phyloP scores from a whole-genome alignment of 2,797 vertebrate genomes.

The Pseudochromis fuscus region DNA sequence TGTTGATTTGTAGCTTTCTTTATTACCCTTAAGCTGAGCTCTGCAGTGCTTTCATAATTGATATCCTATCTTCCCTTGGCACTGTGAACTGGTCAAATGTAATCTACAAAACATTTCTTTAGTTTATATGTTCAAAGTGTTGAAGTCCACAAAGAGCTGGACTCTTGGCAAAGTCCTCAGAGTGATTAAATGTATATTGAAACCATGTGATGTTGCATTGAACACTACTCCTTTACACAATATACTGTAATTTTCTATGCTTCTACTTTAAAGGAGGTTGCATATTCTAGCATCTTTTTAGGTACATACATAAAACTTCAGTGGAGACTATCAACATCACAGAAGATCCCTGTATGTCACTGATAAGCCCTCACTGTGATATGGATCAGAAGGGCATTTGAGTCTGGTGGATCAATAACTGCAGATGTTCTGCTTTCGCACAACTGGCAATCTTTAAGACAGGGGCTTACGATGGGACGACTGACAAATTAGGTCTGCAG shows the following conservation, averaged over 20 bases:
- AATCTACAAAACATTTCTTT: background rate
- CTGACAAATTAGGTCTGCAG: slow-evolving; percentile 75
- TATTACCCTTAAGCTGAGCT: background rate
- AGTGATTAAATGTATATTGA: slow-evolving; percentile 27
- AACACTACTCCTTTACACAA: slow-evolving; percentile 35
- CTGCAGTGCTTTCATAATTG: background rate
- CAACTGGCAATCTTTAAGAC: slow-evolving; percentile 70
- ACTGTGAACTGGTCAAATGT: background rate
- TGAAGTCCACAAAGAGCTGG: background rate
- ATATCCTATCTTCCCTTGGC: background rate
- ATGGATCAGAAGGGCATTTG: slow-evolving; percentile 81
- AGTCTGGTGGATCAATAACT: slow-evolving; percentile 82
- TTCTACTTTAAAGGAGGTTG: slow-evolving; percentile 23
- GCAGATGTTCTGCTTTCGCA: slow-evolving; percentile 77
- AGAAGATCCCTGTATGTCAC: slow-evolving; percentile 80
- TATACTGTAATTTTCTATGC: slow-evolving; percentile 32
- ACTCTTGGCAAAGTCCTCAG: background rate
- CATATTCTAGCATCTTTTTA: slow-evolving; percentile 54
- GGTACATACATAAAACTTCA: slow-evolving; percentile 59
- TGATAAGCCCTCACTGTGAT: slow-evolving; percentile 84
- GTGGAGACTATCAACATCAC: slow-evolving; percentile 55
- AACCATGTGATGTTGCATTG: slow-evolving; percentile 29
- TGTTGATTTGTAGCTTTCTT: background rate
- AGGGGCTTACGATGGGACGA: slow-evolving; percentile 63
- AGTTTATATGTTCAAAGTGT: background rate